Evolutionary conservation across 2,797 vertebrate species (phyloP).

Genomic region (Enteromius fasciolatus): DNA sequence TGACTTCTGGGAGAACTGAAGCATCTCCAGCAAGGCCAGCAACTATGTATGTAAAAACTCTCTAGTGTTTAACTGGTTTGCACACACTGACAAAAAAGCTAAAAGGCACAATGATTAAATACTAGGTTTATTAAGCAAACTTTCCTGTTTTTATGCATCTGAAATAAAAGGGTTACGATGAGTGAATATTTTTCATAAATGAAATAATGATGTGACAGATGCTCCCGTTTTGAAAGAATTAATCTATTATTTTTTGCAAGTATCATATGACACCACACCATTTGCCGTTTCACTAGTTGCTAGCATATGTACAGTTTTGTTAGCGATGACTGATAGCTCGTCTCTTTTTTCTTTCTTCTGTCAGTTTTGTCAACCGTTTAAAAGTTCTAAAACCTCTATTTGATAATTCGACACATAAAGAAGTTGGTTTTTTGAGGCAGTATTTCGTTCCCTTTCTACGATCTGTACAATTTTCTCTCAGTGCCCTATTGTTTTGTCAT

Average conservation of each 20-base stretch:
- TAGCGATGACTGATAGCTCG: conserved; percentile 31
- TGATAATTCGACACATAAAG: conserved; percentile 27
- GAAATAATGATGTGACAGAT: conserved; percentile 17
- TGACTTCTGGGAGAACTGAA: background rate
- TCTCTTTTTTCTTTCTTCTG: conserved; percentile 30
- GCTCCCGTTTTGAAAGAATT: background rate
- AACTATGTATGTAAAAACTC: background rate
- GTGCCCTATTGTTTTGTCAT: conserved; percentile 53
- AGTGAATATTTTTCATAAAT: background rate
- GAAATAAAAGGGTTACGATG: background rate
- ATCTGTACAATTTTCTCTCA: conserved; percentile 44
- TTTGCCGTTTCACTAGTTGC: conserved; percentile 8
- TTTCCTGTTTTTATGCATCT: conserved; percentile 3
- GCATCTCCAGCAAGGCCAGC: background rate
- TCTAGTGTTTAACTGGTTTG: background rate
- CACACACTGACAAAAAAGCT: background rate
- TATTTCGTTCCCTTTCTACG: conserved; percentile 39
- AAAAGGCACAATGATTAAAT: background rate
- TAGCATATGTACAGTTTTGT: conserved; percentile 11
- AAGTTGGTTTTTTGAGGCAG: conserved; percentile 36
- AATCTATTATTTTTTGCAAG: conserved; percentile 25
- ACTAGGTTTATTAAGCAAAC: background rate
- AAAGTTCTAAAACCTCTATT: conserved; percentile 48
- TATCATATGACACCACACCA: conserved; percentile 18
- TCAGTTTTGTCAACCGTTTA: conserved; percentile 35